Base-by-base conservation (phyloP, 2,113 vertebrate species). In the Epinephelus cyanopodus region DNA sequence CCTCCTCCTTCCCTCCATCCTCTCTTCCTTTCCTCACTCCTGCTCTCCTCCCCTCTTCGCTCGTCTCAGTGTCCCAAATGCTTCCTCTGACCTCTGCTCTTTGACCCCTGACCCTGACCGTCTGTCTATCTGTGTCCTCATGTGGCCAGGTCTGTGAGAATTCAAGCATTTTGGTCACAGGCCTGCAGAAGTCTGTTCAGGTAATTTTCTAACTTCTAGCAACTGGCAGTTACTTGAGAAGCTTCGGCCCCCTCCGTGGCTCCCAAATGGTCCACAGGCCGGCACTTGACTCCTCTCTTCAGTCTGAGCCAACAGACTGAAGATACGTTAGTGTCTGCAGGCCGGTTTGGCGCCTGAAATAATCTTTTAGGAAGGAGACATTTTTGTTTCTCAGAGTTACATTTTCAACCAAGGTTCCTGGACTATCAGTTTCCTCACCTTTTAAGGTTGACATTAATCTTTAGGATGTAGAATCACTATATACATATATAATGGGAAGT, bases 51-150 rank as follows among this genome's bases (percentile, higher is more conserved):
- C 67, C 67, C 65, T 11, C 37, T 74, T 79, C 61, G 70, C 67
- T 67, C 47, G 57, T 88, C 68, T 83, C 84, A 27, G 23, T 76
- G 76, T 84, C 89, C 89, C 87, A 91, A 92, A 93, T 81, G 87
- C 89, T 94, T 91, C 92, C 91, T 89, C 85, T 90, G 89, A 84
- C 82, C 85, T 72, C 77, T 93, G 92, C 81, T 83, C 86, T 89
- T 66, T 92, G 92, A 90, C 90, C 83, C 82, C 71, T 87, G 90
- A 90, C 90, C 84, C 91, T 68, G 56, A 88, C 81, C 67, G 66
- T 82, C 74, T 79, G 64, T 88, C 74, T 60, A 11, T 74, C 19
- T 64, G 75, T 58, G 61, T 69, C 33, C 33, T 85, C 76, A 84
- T 89, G 74, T 79, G 86, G 78, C 63, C 63, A 84, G 65, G 66